These are phyloP conservation scores for Drosophila helvetica DNA, from an alignment of 2,888 invertebrate genomes.

Conservation along the genomic window DNA sequence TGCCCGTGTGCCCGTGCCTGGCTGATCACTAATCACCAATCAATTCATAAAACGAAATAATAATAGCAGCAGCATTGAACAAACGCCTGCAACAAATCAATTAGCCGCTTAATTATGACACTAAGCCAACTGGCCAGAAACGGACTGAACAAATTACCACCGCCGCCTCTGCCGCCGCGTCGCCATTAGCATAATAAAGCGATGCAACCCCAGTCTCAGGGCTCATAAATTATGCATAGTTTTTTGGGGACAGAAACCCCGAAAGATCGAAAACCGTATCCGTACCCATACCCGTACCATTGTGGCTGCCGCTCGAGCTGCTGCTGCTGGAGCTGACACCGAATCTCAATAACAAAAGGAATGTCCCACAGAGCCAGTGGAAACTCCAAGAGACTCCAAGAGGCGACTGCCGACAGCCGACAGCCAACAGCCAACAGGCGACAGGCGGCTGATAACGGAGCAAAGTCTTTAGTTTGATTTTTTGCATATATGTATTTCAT, in stretches of 20 bases:
- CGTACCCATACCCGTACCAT: too few relatives aligned
- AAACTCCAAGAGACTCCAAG: conserved; percentile 16
- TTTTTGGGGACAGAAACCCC: conserved; percentile 37
- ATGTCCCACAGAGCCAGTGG: conserved; percentile 10
- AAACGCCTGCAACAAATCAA: conserved; percentile 74
- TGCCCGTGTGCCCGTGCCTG: conserved; percentile 42
- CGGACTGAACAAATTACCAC: conserved; percentile 71
- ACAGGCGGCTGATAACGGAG: conserved; percentile 61
- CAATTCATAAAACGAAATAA: conserved; percentile 61
- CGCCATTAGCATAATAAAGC: conserved; percentile 75
- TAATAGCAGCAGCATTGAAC: conserved; percentile 45
- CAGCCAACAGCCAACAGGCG: conserved; percentile 5
- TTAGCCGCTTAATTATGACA: conserved; percentile 79
- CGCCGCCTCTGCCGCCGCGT: conserved; percentile 46
- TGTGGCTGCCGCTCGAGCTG: conserved; percentile 33
- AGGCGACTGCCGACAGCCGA: background rate
- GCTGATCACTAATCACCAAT: conserved; percentile 56
- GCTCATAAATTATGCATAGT: conserved; percentile 78
- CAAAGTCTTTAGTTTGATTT: conserved; percentile 52
- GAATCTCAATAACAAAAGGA: conserved; percentile 72
- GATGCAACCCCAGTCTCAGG: conserved; percentile 65
- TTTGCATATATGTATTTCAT: conserved; percentile 75
- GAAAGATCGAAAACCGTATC: conserved; percentile 57
- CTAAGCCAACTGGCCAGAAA: conserved; percentile 67
- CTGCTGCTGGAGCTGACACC: conserved; percentile 19